Base-by-base conservation (phyloP, 2,888 invertebrate genomes). In the Lycocerus yunnanus region DNA sequence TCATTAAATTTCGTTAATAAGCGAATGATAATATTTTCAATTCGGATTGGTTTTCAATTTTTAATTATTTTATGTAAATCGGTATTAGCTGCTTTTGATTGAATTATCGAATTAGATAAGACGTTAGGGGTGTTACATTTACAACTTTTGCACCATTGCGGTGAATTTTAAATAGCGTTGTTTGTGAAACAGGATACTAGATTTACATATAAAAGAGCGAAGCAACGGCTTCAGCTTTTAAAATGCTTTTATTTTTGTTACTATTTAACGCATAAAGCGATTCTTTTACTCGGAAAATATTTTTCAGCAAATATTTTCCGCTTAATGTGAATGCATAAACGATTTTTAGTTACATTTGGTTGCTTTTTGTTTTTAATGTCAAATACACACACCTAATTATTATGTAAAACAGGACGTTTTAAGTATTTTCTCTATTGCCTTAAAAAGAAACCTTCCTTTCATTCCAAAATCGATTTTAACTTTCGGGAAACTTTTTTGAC, bases 71-170 rank as follows among this genome's bases (percentile, higher is more conserved):
- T 81, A 81, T 81, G 82, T 76, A 80, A 83, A 83, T 81, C 78
- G 73, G 76, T 80, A 81, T 83, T 81, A 79, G 81, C 78, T 80
- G 77, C 58, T 61, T 72, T 74, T 79, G 82, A 83, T 83, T 83
- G 83, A 83, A 82, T 83, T 83, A 83, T 82, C 81, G 80, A 66
- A 79, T 74, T 78, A 74, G 83, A 82, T 83, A 82, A 83, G 83
- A 80, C 79, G 73, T 81, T 82, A 81, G 80, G 82, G 82, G 82
- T 82, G 82, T 82, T 83, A 82, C 81, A 80, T 82, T 83, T 83
- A 83, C 83, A 82, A 82, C 80, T 82, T 63, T 81, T 81, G 80
- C 83, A 82, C 82, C 82, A 79, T 81, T 80, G 82, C 81, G 81
- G 82, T 81, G 82, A 82, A 82, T 83, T 82, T 82, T 83, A 82